These are phyloP conservation scores for Nansenia antarctica DNA, from an alignment of 2,113 vertebrate genomes.

Conservation along the genomic window DNA sequence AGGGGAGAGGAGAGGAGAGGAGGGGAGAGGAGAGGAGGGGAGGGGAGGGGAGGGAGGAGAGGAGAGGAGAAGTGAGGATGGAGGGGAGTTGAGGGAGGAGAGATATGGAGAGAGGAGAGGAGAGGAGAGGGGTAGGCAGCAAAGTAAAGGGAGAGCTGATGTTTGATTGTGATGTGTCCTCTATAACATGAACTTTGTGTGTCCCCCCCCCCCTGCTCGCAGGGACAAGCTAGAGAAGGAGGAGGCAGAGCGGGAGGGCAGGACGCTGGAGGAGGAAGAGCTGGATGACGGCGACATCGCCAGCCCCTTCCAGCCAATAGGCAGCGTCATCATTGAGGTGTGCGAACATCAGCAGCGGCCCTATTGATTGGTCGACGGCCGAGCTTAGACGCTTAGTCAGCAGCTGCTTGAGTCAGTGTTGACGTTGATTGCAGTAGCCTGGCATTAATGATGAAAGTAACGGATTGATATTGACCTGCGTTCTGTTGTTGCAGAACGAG, in stretches of 20 bases:
- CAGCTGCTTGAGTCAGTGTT: too few relatives aligned
- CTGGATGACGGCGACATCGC: slow-evolving; percentile 63
- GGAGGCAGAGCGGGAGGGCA: slow-evolving; percentile 75
- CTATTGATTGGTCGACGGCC: background rate
- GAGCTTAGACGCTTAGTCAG: too few relatives aligned
- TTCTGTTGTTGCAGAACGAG: slow-evolving; percentile 75
- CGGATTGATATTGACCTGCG: background rate
- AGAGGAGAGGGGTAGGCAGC: slow-evolving; percentile 75
- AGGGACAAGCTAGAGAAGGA: slow-evolving; percentile 80
- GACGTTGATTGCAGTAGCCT: background rate
- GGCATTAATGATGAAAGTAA: background rate
- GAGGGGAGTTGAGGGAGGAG: slow-evolving; percentile 84
- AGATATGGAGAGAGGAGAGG: slow-evolving; percentile 83
- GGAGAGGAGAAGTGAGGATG: slow-evolving; percentile 88
- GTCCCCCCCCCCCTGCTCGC: slow-evolving; percentile 6
- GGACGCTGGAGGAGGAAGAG: slow-evolving; percentile 66
- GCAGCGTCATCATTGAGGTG: slow-evolving; percentile 83
- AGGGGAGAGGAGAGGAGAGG: slow-evolving; percentile 53
- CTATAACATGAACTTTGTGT: background rate
- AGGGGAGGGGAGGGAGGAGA: slow-evolving; percentile 74
- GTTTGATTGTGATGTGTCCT: background rate
- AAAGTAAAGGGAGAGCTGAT: background rate
- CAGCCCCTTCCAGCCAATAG: slow-evolving; percentile 90
- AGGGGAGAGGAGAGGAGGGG: slow-evolving; percentile 84
- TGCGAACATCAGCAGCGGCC: slow-evolving; percentile 5